Percentiles rank a stretch among this genome's conserved stretches.
Conservation (phyloP, 1,140 invertebrate species). For the Heliconius nattereri region DNA sequence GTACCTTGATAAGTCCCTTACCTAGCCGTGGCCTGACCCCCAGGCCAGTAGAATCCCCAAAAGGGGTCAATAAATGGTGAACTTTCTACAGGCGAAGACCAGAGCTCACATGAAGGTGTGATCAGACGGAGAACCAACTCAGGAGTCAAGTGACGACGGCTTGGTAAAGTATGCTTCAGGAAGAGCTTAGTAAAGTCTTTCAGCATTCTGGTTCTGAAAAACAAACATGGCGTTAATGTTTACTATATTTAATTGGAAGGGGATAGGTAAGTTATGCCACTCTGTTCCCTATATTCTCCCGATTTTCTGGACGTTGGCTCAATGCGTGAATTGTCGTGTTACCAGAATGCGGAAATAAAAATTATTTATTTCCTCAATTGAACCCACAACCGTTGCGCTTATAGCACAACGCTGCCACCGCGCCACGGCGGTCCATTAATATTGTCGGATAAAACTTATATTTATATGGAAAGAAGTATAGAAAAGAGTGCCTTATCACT, state of each 20-base stretch:
- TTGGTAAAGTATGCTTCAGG: conserved; percentile 55
- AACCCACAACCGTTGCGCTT: no score
- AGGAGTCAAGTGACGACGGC: conserved; percentile 79
- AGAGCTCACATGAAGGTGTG: conserved; percentile 79
- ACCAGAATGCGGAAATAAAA: not conserved
- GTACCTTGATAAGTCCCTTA: conserved; percentile 39
- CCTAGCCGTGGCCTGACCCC: conserved; percentile 81
- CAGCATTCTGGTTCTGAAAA: conserved; percentile 37
- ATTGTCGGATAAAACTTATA: no score
- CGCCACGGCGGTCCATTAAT: no score
- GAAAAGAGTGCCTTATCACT: no score
- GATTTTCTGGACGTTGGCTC: no score
- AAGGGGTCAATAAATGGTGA: conserved; percentile 77
- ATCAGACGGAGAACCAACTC: conserved; percentile 81
- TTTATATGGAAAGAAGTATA: no score
- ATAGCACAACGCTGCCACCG: no score
- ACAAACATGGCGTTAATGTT: not conserved
- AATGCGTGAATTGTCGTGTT: not conserved
- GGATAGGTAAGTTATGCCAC: no score
- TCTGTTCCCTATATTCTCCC: no score
- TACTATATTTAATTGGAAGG: not conserved
- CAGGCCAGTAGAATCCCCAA: conserved; percentile 84
- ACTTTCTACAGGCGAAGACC: conserved; percentile 59
- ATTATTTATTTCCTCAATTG: no score
- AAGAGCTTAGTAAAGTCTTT: conserved; percentile 48